A percentile compares a stretch with the other conserved stretches of the same genome.
Conservation (phyloP, 2,113 vertebrate genomes). For the Mirounga angustirostris region DNA sequence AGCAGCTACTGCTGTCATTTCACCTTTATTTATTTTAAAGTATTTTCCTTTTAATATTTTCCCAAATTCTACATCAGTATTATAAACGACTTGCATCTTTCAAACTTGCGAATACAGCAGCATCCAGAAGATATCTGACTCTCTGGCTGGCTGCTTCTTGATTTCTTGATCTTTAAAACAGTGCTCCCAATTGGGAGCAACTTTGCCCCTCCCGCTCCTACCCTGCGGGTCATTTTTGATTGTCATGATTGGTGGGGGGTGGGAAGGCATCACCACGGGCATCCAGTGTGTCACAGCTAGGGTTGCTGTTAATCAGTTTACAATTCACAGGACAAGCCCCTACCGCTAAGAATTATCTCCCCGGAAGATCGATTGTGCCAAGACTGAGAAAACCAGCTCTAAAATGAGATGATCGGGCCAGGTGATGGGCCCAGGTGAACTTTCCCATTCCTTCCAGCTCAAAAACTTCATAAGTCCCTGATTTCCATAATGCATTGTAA, state of each 20-base stretch:
- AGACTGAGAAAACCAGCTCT: neutral
- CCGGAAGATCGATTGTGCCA: neutral
- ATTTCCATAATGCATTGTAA: constrained; percentile 51
- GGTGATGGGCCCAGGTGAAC: neutral
- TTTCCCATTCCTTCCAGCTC: constrained; percentile 28
- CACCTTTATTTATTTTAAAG: constrained; percentile 22
- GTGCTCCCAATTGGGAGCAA: neutral
- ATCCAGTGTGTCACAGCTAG: neutral
- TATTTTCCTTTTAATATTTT: neutral
- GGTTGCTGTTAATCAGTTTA: neutral
- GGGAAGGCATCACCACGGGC: neutral
- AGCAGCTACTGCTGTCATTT: neutral
- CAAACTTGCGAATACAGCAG: neutral
- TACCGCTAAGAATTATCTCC: neutral
- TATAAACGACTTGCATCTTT: neutral
- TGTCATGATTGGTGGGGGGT: neutral
- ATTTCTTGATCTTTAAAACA: neutral
- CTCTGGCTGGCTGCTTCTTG: neutral
- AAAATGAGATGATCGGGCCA: neutral
- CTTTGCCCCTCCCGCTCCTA: neutral
- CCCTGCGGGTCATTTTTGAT: neutral
- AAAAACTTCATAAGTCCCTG: neutral
- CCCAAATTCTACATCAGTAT: neutral
- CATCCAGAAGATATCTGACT: neutral
- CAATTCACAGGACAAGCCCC: neutral